Conservation (phyloP, 2,888 invertebrate species). For the Sclerodermus sp. region DNA sequence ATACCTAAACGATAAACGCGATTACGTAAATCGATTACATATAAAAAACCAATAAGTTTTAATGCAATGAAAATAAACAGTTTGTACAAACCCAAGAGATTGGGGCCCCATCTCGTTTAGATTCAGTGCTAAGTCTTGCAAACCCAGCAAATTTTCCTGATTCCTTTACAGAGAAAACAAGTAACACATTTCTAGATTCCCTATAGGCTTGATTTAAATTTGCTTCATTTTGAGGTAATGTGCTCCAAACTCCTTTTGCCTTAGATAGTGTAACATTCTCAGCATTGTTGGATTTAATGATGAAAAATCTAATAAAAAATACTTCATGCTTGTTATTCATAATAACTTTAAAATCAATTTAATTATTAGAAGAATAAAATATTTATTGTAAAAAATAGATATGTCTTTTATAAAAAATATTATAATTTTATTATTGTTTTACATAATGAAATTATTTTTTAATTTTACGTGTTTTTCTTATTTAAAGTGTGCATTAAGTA, state of each 20-base stretch:
- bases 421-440: too few species aligned
- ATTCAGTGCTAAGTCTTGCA: conserved; percentile 86
- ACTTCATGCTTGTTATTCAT: conserved; percentile 22
- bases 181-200: conserved; percentile 89
- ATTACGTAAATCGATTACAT: conserved; percentile 3
- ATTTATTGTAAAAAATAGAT: conserved; percentile 1
- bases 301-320: conserved; percentile 71
- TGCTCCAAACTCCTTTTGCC: conserved; percentile 96
- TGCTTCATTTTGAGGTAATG: conserved; percentile 94
- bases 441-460: too few species aligned
- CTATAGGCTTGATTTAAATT: conserved; percentile 93
- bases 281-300: conserved; percentile 97
- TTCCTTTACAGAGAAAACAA: conserved; percentile 97
- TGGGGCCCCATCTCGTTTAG: conserved; percentile 85
- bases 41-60: neutral
- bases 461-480: too few species aligned
- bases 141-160: conserved; percentile 95
- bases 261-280: conserved; percentile 95
- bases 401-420: neutral
- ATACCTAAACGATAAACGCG: conserved; percentile 50
- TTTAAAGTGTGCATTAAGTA: too few species aligned
- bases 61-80: neutral
- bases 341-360: neutral
- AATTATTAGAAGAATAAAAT: neutral
- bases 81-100: conserved; percentile 76